Evolutionary conservation across 2,888 invertebrate species (phyloP).

Genomic region (Campopleginae sp.): DNA sequence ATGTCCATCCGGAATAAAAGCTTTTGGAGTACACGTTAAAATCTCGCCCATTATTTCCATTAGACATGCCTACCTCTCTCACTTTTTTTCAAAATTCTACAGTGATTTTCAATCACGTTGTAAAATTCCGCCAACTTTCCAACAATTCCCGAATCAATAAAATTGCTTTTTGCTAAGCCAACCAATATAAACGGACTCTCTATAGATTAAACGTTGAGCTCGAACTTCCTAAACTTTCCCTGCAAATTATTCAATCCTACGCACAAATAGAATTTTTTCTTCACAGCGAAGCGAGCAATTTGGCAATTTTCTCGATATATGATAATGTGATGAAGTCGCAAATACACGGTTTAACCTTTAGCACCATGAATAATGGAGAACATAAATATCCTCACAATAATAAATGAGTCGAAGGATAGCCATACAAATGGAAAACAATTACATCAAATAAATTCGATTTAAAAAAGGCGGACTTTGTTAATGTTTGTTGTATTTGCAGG

Average conservation of each 20-base stretch:
- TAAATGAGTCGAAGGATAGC: background rate
- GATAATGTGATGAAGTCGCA: background rate
- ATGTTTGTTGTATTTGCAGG: too few relatives aligned
- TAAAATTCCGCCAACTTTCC: background rate
- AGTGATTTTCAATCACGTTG: background rate
- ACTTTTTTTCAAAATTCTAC: background rate
- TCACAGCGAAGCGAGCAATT: background rate
- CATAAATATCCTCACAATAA: background rate
- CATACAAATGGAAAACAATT: background rate
- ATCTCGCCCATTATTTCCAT: background rate
- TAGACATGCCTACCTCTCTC: background rate
- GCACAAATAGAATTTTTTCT: background rate
- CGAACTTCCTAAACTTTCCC: background rate
- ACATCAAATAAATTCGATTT: too few relatives aligned
- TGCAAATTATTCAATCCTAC: background rate
- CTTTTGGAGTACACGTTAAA: background rate
- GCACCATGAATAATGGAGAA: background rate
- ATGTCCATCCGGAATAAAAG: conserved; percentile 7
- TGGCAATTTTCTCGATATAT: background rate
- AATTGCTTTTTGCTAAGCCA: background rate
- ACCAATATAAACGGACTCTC: background rate
- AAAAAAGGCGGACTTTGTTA: too few relatives aligned
- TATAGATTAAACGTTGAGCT: background rate
- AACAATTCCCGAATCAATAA: background rate
- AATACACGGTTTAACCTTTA: background rate